phyloP scores from a whole-genome alignment of 2,888 invertebrate genomes.

The Iphiclides podalirius region DNA sequence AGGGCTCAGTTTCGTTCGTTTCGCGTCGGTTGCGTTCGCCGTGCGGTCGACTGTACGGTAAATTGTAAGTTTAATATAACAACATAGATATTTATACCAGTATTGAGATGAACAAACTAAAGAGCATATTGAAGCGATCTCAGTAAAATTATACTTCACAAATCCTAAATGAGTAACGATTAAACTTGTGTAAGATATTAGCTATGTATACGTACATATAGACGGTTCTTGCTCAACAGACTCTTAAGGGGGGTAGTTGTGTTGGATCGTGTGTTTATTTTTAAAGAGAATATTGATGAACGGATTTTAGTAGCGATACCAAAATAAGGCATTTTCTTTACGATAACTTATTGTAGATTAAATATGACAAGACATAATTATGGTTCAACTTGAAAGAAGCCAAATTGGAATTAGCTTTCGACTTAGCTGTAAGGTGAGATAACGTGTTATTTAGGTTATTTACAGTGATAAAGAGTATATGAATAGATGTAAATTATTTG shows the following conservation, averaged over 20 bases:
- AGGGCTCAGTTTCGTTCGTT: not conserved
- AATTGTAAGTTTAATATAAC: slow-evolving; percentile 34
- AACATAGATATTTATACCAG: slow-evolving; percentile 49
- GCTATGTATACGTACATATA: slow-evolving; percentile 33
- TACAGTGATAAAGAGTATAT: slow-evolving; percentile 31
- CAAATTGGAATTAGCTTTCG: slow-evolving; percentile 74
- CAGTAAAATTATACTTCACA: slow-evolving; percentile 65
- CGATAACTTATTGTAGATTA: slow-evolving; percentile 45
- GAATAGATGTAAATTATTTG: slow-evolving; percentile 40
- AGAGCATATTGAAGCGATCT: slow-evolving; percentile 61
- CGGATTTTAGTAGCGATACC: slow-evolving; percentile 64
- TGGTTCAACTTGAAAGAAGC: slow-evolving; percentile 80
- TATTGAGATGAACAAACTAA: slow-evolving; percentile 67
- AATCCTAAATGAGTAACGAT: slow-evolving; percentile 44
- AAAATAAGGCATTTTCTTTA: slow-evolving; percentile 67
- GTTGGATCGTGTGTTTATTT: slow-evolving; percentile 32
- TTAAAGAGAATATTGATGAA: slow-evolving; percentile 37
- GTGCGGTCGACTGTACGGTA: slow-evolving; percentile 36
- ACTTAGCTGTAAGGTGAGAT: slow-evolving; percentile 44
- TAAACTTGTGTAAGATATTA: slow-evolving; percentile 54
- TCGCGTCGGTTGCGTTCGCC: slow-evolving; percentile 41
- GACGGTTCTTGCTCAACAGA: slow-evolving; percentile 39
- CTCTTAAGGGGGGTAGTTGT: slow-evolving; percentile 32
- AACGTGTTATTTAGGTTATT: slow-evolving; percentile 39
- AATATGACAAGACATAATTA: slow-evolving; percentile 72